Evolutionary conservation across 2,888 invertebrate genomes (phyloP), one percentile per base, ranked within the genome.

Genomic region (Lordiphosa fenestrarum): DNA sequence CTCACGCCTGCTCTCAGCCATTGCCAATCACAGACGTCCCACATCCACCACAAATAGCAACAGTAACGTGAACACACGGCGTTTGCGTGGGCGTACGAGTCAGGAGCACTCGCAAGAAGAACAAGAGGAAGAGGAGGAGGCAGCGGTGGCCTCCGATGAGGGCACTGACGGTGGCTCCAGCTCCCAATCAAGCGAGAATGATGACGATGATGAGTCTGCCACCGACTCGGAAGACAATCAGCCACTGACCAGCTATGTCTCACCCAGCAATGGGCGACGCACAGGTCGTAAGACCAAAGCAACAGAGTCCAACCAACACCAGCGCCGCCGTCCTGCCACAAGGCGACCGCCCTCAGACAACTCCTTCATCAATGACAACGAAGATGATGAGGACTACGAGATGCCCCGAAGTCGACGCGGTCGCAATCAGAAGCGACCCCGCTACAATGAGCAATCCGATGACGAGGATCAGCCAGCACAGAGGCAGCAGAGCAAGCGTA

Each of bases 361-460:
- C 12, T 86, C 86, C 0, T 64, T 75, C 36, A 66, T 59, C 9
- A 78, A 76, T 37, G 86, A 87, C 21, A 76, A 83, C 38, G 86
- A 87, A 35, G 86, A 86, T 36, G 87, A 88, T 38, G 84, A 85
- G 4, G 86, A 87, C 25, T 86, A 84, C 47, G 81, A 86, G 54
- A 59, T 71, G 25, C 69, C 73, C 12, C 66, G 71, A 5, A 62
- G 85, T 36, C 84, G 86, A 40, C 82, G 77, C 12, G 84, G 86
- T 5, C 86, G 91, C 10, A 89, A 88, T 57, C 87, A 88, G 37
- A 91, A 91, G 67, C 90, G 92, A 0, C 89, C 89, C 2, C 90
- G 90, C 7, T 92, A 92, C 89, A 92, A 92, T 89, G 93, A 93
- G 86, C 91, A 92, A 83, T 91, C 91, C 67, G 92, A 92, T 64